Conservation (phyloP, 2,797 vertebrate genomes). For the Scolopax rusticola region DNA sequence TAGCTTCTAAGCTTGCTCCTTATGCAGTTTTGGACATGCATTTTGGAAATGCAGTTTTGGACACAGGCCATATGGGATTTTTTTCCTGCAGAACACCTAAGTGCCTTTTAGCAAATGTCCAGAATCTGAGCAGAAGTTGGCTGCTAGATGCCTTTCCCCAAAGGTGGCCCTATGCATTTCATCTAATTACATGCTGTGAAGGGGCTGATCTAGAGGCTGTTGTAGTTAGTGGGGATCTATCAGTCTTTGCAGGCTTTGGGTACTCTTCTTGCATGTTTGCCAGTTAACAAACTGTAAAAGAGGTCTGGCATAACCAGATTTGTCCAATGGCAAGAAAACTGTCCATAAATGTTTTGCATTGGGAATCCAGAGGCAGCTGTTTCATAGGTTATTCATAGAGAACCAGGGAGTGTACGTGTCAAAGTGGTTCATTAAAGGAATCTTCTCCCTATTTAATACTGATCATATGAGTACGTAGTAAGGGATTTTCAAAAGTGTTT, state of each 20-base stretch:
- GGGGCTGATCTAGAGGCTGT: neutral
- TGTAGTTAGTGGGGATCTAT: neutral
- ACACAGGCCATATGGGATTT: constrained; percentile 34
- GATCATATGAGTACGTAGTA: neutral
- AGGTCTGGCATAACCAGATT: neutral
- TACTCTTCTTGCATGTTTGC: neutral
- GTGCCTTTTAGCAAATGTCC: neutral
- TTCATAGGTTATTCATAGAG: neutral
- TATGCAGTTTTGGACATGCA: constrained; percentile 51
- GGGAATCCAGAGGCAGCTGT: neutral
- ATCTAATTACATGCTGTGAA: neutral
- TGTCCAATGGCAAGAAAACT: neutral
- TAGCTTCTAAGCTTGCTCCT: constrained; percentile 65
- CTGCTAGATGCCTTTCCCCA: neutral
- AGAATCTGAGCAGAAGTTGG: constrained; percentile 12
- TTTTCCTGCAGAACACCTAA: constrained; percentile 17
- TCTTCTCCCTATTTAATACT: neutral
- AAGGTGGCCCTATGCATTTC: neutral
- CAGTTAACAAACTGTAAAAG: neutral
- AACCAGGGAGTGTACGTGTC: neutral
- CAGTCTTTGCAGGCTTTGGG: neutral
- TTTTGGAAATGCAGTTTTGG: constrained; percentile 75
- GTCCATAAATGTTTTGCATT: neutral
- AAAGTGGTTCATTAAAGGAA: neutral
- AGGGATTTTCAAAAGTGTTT: neutral